Conservation (phyloP, 2,113 vertebrate genomes). For the Scartelaos histophorus region DNA sequence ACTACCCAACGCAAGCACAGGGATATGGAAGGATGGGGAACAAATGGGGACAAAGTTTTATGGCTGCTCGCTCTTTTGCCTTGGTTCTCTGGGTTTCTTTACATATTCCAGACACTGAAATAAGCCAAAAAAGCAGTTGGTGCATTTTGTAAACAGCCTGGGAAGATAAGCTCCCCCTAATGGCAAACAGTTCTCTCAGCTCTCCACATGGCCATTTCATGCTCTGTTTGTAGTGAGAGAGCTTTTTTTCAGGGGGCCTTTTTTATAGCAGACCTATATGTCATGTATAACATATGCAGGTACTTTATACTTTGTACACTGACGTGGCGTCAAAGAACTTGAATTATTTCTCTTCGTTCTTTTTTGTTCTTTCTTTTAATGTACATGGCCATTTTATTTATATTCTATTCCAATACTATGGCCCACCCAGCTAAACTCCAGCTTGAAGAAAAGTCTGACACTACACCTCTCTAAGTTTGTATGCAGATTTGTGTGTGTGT, state of each 20-base stretch:
- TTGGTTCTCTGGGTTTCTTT: conserved; percentile 61
- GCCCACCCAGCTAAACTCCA: conserved; percentile 56
- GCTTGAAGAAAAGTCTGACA: conserved; percentile 61
- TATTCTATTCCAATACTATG: conserved; percentile 61
- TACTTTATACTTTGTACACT: conserved; percentile 77
- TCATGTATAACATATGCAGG: conserved; percentile 78
- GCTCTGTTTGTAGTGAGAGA: conserved; percentile 64
- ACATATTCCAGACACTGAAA: conserved; percentile 72
- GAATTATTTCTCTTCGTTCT: conserved; percentile 73
- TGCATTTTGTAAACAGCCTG: conserved; percentile 68
- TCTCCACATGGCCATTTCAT: conserved; percentile 62
- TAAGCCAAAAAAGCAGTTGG: conserved; percentile 65
- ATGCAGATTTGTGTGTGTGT: conserved; percentile 19
- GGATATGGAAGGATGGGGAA: conserved; percentile 57
- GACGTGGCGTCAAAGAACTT: conserved; percentile 74
- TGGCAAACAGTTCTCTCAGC: conserved; percentile 64
- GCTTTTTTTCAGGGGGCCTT: conserved; percentile 68
- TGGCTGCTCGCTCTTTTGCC: conserved; percentile 50
- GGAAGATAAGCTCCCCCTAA: conserved; percentile 75
- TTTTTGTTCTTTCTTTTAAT: conserved; percentile 39
- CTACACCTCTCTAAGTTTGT: conserved; percentile 53
- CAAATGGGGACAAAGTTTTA: conserved; percentile 34
- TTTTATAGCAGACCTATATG: conserved; percentile 73
- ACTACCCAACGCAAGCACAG: conserved; percentile 62
- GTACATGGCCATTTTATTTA: conserved; percentile 57